phyloP scores from a whole-genome alignment of 2,888 invertebrate genomes.

The Helicoverpa assulta region DNA sequence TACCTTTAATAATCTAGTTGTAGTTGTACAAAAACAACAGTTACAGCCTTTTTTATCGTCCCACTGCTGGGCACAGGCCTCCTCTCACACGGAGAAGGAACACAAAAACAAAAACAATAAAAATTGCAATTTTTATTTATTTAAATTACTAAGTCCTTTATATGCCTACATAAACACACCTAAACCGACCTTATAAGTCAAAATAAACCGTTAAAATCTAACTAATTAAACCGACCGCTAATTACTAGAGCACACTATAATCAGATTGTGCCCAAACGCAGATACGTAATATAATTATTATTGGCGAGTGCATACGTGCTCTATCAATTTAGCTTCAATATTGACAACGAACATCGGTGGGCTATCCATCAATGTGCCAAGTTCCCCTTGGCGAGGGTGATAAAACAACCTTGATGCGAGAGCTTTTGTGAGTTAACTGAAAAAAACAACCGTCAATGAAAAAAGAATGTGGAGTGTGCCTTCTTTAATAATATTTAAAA shows the following conservation, averaged over 20 bases:
- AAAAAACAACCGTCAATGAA: conserved; percentile 16
- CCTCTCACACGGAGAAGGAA: too few species aligned
- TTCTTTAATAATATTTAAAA: too few species aligned
- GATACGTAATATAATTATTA: conserved; percentile 52
- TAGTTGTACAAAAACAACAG: too few species aligned
- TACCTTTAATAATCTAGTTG: too few species aligned
- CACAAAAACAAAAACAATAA: too few species aligned
- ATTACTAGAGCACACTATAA: conserved; percentile 35
- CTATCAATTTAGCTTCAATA: conserved; percentile 84
- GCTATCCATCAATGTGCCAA: conserved; percentile 83
- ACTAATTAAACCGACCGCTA: conserved; percentile 24
- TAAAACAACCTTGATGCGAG: conserved; percentile 61
- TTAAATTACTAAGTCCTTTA: neutral
- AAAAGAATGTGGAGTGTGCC: conserved; percentile 1
- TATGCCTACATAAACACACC: conserved; percentile 1
- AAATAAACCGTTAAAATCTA: neutral
- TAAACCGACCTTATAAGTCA: conserved; percentile 3
- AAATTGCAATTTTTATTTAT: too few species aligned
- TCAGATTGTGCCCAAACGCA: conserved; percentile 38
- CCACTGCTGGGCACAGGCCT: too few species aligned
- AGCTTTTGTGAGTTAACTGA: conserved; percentile 39
- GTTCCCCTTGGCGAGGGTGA: conserved; percentile 59
- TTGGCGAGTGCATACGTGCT: conserved; percentile 72
- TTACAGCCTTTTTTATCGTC: too few species aligned
- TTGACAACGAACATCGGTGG: conserved; percentile 76